Percentiles rank a stretch among this genome's conserved stretches.
Evolutionary conservation across 2,888 invertebrate genomes (phyloP).

Genomic region (Schrankia costaestrigalis): DNA sequence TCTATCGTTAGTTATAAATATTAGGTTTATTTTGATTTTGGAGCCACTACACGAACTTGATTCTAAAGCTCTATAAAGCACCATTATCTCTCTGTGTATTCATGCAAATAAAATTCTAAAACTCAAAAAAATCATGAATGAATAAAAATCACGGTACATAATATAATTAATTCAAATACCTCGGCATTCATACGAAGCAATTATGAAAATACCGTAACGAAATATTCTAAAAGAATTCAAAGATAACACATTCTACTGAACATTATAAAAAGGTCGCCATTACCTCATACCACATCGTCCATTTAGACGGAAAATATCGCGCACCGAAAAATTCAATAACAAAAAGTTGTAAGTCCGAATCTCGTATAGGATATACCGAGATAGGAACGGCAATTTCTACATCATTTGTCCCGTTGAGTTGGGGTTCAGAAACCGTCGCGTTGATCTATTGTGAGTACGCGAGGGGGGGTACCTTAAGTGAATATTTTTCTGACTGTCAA

Average conservation of each 20-base stretch:
- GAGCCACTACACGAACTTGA: no score
- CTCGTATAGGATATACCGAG: constrained; percentile 32
- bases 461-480: constrained; percentile 44
- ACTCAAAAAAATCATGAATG: no score
- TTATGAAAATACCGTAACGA: constrained; percentile 21
- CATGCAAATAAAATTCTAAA: no score
- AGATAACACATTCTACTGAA: constrained; percentile 26
- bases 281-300: constrained; percentile 39
- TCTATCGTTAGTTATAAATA: no score
- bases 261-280: constrained; percentile 37
- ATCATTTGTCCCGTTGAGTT: constrained; percentile 55
- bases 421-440: constrained; percentile 40
- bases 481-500: constrained; percentile 47
- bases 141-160: no score
- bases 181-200: constrained; percentile 19
- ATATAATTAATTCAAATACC: constrained; percentile 21
- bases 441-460: constrained; percentile 51
- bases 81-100: no score
- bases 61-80: no score
- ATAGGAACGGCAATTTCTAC: constrained; percentile 49
- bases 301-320: constrained; percentile 43
- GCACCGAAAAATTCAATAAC: constrained; percentile 49
- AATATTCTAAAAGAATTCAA: constrained; percentile 18
- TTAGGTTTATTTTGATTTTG: no score
- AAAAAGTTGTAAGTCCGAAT: constrained; percentile 42